Evolutionary conservation across 2,797 vertebrate species (phyloP).

Genomic region (Acropternis orthonyx): DNA sequence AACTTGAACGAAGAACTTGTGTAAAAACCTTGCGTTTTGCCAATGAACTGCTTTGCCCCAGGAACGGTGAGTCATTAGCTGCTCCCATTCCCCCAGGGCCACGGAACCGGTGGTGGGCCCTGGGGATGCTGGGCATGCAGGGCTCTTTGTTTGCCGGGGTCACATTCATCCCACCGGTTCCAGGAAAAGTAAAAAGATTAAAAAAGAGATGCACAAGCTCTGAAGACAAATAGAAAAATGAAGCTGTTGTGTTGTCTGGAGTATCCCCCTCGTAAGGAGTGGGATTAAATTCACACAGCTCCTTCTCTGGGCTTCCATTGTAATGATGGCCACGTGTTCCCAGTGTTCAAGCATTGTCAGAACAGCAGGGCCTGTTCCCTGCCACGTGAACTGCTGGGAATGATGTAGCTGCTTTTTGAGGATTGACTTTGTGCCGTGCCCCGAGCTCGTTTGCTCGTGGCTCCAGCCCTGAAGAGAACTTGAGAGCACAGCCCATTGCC

Average conservation of each 20-base stretch:
- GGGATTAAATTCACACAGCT: not conserved
- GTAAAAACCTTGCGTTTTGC: slow-evolving; percentile 35
- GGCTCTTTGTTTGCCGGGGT: slow-evolving; percentile 41
- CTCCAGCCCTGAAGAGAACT: not conserved
- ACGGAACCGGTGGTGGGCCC: not conserved
- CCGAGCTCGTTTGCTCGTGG: not conserved
- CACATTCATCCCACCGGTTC: slow-evolving; percentile 31
- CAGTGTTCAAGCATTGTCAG: not conserved
- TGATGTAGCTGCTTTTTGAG: not conserved
- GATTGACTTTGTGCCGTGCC: not conserved
- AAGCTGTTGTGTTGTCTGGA: not conserved
- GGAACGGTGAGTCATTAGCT: slow-evolving; percentile 38
- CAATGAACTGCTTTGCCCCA: slow-evolving; percentile 49
- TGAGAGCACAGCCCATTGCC: not conserved
- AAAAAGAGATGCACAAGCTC: not conserved
- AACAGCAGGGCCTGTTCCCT: not conserved
- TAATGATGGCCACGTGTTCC: not conserved
- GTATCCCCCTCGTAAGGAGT: not conserved
- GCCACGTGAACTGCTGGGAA: accelerated
- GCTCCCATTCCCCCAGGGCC: not conserved
- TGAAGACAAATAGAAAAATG: not conserved
- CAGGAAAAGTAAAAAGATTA: not conserved
- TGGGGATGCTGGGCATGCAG: slow-evolving; percentile 10
- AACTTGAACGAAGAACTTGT: slow-evolving; percentile 4
- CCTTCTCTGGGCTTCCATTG: not conserved